These are phyloP conservation scores for Acarapis woodi DNA, from an alignment of 1,140 invertebrate species.

Conservation along the genomic window DNA sequence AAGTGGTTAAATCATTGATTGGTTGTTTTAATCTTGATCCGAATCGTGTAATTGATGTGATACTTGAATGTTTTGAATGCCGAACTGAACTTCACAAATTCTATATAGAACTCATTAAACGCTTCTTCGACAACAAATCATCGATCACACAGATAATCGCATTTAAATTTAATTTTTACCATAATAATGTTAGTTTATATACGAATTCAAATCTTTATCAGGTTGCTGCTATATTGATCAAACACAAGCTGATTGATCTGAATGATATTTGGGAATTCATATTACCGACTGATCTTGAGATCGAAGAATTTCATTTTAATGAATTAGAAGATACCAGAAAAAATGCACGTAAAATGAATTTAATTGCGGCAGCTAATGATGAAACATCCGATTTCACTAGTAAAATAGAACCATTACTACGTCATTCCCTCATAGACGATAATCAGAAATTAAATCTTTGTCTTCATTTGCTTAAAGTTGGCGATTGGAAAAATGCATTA, in stretches of 20 bases:
- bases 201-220: conserved; percentile 56
- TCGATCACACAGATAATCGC: conserved; percentile 76
- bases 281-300: conserved; percentile 47
- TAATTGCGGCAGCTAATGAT: conserved; percentile 39
- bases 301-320: conserved; percentile 47
- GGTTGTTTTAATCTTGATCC: conserved; percentile 97
- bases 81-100: conserved; percentile 29
- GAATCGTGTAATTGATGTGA: conserved; percentile 81
- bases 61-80: conserved; percentile 85
- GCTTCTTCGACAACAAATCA: conserved; percentile 40
- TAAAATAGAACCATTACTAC: conserved; percentile 27
- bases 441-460: conserved; percentile 85
- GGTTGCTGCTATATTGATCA: conserved; percentile 59
- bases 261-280: conserved; percentile 75
- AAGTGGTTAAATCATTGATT: conserved; percentile 70
- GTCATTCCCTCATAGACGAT: conserved; percentile 13
- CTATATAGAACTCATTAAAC: conserved; percentile 51
- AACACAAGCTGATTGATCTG: conserved; percentile 51
- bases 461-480: conserved; percentile 56
- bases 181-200: conserved; percentile 15
- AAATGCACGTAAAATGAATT: conserved; percentile 53
- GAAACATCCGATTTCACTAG: conserved; percentile 29
- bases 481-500: conserved; percentile 59
- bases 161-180: conserved; percentile 63
- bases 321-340: conserved; percentile 54